Evolutionary conservation across 2,797 vertebrate genomes (phyloP).

Genomic region (Chloroceryle inda): DNA sequence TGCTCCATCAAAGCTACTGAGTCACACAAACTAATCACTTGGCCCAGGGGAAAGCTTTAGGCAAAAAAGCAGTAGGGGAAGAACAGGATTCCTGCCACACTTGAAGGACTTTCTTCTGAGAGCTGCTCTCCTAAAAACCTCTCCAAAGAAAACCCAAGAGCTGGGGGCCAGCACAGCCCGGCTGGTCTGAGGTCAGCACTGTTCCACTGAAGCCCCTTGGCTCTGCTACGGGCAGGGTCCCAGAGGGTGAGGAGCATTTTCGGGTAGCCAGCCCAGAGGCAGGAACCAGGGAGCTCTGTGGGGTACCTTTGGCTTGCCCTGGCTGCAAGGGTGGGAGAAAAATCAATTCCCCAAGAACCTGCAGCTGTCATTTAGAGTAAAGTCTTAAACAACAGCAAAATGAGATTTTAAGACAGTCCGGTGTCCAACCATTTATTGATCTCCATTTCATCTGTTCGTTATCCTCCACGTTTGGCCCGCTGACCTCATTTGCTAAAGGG

Average conservation of each 20-base stretch:
- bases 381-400: background rate
- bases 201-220: fast-evolving
- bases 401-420: fast-evolving
- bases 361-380: background rate
- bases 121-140: background rate
- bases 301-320: background rate
- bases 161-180: background rate
- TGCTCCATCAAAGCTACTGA: constrained; percentile 60
- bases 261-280: background rate
- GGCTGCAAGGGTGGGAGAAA: background rate
- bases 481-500: background rate
- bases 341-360: background rate
- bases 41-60: constrained; percentile 38
- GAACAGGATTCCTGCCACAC: background rate
- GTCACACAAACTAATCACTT: constrained; percentile 33
- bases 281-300: background rate
- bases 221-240: background rate
- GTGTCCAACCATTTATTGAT: background rate
- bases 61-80: constrained; percentile 10
- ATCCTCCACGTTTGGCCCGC: fast-evolving
- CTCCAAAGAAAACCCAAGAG: background rate
- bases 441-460: background rate
- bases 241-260: fast-evolving
- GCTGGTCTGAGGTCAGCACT: fast-evolving
- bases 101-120: background rate